Conservation (phyloP, 2,797 vertebrate genomes). For the Phrynocephalus vlangalii region DNA sequence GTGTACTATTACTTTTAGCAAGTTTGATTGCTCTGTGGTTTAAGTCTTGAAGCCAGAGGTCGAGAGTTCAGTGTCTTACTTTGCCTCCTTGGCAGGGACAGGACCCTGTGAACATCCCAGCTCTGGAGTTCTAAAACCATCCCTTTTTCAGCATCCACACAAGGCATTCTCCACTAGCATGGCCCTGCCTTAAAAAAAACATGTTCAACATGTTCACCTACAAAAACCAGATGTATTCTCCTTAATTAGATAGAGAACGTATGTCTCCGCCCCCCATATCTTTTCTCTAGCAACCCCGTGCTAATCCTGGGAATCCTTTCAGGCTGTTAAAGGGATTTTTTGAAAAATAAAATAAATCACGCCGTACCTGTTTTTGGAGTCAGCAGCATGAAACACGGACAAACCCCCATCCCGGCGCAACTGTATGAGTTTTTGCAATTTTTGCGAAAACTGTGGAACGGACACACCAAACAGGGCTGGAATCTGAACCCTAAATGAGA, state of each 20-base stretch:
- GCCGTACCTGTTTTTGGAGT: constrained; percentile 64
- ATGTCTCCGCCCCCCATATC: neutral
- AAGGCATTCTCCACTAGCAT: neutral
- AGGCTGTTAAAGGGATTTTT: neutral
- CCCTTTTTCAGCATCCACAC: no score
- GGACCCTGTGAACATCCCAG: no score
- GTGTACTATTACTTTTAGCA: no score
- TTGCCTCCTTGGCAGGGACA: no score
- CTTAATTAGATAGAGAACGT: no score
- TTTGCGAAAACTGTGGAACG: constrained; percentile 42
- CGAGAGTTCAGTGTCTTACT: no score
- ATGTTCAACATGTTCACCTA: no score
- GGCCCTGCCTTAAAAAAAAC: neutral
- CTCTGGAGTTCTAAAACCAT: no score
- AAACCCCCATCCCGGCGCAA: neutral
- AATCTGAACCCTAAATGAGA: constrained; percentile 69
- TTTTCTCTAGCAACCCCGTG: neutral
- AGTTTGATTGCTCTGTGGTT: no score
- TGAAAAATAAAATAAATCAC: no score
- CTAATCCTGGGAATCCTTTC: neutral
- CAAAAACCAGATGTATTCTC: no score
- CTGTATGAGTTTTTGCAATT: constrained; percentile 51
- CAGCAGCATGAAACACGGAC: constrained; percentile 47
- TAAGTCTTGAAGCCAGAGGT: no score
- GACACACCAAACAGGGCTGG: constrained; percentile 26